phyloP scores from a whole-genome alignment of 2,888 invertebrate genomes.

The Nymphalis polychloros region DNA sequence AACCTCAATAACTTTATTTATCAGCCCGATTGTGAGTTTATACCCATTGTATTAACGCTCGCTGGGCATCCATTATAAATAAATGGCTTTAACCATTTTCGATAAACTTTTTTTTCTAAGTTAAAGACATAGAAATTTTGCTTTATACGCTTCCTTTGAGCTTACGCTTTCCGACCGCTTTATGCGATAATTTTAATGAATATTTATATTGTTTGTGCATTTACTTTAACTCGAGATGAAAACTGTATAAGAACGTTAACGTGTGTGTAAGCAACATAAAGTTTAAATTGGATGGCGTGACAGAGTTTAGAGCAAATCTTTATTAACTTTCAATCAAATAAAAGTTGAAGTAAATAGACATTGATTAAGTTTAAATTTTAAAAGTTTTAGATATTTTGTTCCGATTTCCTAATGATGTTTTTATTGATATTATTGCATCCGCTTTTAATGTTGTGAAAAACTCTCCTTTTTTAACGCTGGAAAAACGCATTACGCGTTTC shows the following conservation, averaged over 20 bases:
- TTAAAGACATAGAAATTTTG: slow-evolving; percentile 64
- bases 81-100: background rate
- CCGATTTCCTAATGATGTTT: too few relatives aligned
- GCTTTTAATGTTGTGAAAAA: too few relatives aligned
- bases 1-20: too few relatives aligned
- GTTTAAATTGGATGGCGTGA: slow-evolving; percentile 43
- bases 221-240: slow-evolving; percentile 53
- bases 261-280: slow-evolving; percentile 40
- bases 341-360: background rate
- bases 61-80: background rate
- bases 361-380: background rate
- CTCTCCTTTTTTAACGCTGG: too few relatives aligned
- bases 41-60: too few relatives aligned
- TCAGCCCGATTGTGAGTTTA: too few relatives aligned
- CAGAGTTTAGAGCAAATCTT: slow-evolving; percentile 34
- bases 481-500: too few relatives aligned
- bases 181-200: slow-evolving; percentile 68
- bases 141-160: slow-evolving; percentile 57
- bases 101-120: slow-evolving; percentile 8
- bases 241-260: slow-evolving; percentile 41
- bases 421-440: too few relatives aligned
- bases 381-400: too few relatives aligned
- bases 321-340: slow-evolving; percentile 7
- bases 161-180: slow-evolving; percentile 52
- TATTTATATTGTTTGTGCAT: slow-evolving; percentile 67